phyloP scores from a whole-genome alignment of 2,797 vertebrate genomes.

The Percopsis omiscomaycus region DNA sequence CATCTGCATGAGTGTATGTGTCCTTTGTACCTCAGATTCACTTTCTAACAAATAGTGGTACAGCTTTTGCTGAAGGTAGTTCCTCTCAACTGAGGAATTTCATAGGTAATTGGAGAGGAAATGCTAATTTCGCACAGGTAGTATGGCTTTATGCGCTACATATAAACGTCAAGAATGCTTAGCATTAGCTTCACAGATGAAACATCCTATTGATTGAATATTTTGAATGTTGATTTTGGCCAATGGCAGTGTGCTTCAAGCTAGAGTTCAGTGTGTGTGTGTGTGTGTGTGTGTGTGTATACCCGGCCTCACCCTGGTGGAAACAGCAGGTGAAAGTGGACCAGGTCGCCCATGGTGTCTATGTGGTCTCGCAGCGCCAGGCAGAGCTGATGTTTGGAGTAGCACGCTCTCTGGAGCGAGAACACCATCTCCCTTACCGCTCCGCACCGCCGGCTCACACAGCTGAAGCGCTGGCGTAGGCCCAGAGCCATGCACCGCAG shows the following conservation, averaged over 20 bases:
- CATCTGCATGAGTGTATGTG: no score
- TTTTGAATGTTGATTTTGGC: no score
- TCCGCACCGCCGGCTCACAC: slow-evolving; percentile 92
- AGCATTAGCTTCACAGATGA: no score
- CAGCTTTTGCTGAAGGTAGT: no score
- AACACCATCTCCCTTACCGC: slow-evolving; percentile 92
- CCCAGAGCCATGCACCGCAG: slow-evolving; percentile 93
- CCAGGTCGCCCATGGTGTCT: slow-evolving; percentile 90
- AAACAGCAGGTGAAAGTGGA: slow-evolving; percentile 94
- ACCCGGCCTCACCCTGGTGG: slow-evolving; percentile 85
- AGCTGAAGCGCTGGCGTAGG: slow-evolving; percentile 91
- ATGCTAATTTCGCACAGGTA: no score
- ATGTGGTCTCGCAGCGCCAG: slow-evolving; percentile 86
- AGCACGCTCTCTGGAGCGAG: slow-evolving; percentile 92
- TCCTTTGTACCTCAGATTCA: no score
- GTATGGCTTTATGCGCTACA: no score
- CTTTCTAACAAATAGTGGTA: no score
- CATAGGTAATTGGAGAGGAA: no score
- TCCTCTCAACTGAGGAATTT: no score
- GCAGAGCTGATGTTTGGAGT: slow-evolving; percentile 92
- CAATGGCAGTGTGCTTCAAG: no score
- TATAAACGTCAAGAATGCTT: no score
- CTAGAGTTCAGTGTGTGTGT: background rate
- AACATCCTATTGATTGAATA: background rate
- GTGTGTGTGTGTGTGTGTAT: background rate